These are phyloP conservation scores for Eriosoma lanigerum DNA, from an alignment of 1,140 invertebrate genomes.

Conservation along the genomic window DNA sequence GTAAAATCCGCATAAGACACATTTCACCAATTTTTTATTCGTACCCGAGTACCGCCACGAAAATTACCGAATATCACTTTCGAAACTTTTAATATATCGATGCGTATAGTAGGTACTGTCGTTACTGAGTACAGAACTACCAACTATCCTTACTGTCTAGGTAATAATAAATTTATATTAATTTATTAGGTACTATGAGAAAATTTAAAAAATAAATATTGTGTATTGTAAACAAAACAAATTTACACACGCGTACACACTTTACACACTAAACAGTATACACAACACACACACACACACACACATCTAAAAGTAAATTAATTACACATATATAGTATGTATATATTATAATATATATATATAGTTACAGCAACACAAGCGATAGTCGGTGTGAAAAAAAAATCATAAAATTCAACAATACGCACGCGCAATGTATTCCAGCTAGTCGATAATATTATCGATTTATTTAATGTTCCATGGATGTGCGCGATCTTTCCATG, in stretches of 20 bases:
- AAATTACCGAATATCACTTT: background rate
- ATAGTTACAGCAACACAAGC: background rate
- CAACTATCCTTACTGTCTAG: too few relatives aligned
- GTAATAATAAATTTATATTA: too few relatives aligned
- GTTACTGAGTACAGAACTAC: too few relatives aligned
- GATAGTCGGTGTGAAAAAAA: background rate
- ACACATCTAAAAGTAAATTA: too few relatives aligned
- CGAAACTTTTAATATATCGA: background rate
- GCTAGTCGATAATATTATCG: constrained; percentile 35
- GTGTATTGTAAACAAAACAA: constrained; percentile 41
- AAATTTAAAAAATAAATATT: background rate
- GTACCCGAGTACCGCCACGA: background rate
- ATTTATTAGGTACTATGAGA: too few relatives aligned
- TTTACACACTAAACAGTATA: background rate
- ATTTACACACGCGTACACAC: constrained; percentile 5
- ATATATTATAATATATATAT: too few relatives aligned
- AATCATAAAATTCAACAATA: background rate
- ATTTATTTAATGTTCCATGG: constrained; percentile 43
- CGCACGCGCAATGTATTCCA: constrained; percentile 24
- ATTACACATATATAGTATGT: too few relatives aligned
- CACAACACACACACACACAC: background rate
- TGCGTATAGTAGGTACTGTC: too few relatives aligned
- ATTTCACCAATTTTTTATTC: background rate
- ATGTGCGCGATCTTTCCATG: constrained; percentile 4
- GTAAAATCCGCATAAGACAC: background rate